A percentile compares a stretch with the other conserved stretches of the same genome.
Evolutionary conservation across 2,888 invertebrate genomes (phyloP).

Genomic region (Pecten maximus): DNA sequence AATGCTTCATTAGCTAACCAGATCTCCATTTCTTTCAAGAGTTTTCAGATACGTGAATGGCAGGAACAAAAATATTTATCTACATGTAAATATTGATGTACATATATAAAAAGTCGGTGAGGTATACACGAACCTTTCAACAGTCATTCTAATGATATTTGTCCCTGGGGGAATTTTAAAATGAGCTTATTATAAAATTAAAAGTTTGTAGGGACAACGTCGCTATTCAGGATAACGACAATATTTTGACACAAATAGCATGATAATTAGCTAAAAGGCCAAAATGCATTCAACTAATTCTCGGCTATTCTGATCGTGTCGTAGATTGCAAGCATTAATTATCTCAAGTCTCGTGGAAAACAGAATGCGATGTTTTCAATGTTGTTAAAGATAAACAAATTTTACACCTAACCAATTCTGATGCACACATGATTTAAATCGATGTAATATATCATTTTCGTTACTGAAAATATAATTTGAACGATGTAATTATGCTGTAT

Average conservation of each 20-base stretch:
- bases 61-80: background rate
- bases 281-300: background rate
- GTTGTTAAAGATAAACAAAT: background rate
- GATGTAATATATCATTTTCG: too few species aligned
- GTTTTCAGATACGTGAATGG: background rate
- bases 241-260: constrained; percentile 4
- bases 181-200: background rate
- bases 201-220: background rate
- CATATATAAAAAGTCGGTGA: background rate
- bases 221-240: background rate
- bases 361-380: background rate
- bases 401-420: too few species aligned
- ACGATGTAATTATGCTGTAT: too few species aligned
- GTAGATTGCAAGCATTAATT: background rate
- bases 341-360: background rate
- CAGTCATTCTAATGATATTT: background rate
- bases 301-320: background rate
- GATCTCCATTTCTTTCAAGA: background rate
- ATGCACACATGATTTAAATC: too few species aligned
- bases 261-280: background rate
- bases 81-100: constrained; percentile 25
- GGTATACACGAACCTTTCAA: background rate
- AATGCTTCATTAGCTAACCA: background rate
- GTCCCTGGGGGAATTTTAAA: background rate
- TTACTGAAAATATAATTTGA: too few species aligned